Evolutionary conservation across 2,888 invertebrate genomes (phyloP).

Genomic region (Clusia tigrina): DNA sequence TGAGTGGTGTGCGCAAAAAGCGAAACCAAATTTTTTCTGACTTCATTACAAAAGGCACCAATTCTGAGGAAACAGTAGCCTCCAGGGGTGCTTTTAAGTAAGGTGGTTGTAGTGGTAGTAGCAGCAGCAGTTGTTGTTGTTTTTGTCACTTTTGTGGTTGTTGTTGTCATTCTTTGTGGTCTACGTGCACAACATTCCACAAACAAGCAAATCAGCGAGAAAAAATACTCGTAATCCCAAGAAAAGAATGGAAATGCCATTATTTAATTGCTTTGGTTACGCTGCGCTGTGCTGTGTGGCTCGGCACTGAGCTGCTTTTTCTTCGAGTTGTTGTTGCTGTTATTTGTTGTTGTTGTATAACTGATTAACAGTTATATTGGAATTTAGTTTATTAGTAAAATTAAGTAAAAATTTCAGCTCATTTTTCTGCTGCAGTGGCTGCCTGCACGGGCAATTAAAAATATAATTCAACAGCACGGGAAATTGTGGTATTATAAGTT

Average conservation of each 20-base stretch:
- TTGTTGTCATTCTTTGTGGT: conserved; percentile 14
- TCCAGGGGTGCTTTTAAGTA: conserved; percentile 12
- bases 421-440: too few species aligned
- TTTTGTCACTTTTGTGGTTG: too few species aligned
- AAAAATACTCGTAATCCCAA: neutral
- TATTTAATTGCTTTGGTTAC: conserved; percentile 19
- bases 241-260: conserved; percentile 12
- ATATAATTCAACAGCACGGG: neutral
- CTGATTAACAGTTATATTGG: neutral
- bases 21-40: too few species aligned
- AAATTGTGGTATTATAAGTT: neutral
- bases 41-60: too few species aligned
- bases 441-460: neutral
- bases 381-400: neutral
- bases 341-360: neutral
- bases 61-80: conserved; percentile 2
- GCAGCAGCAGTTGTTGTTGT: conserved; percentile 11
- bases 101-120: conserved; percentile 4
- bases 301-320: too few species aligned
- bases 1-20: neutral
- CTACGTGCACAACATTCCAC: conserved; percentile 27
- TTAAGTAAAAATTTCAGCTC: too few species aligned
- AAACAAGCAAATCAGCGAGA: conserved; percentile 12
- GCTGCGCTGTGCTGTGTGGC: neutral
- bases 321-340: neutral